Conservation (phyloP, 1,140 invertebrate genomes). For the Scylla paramamosain region DNA sequence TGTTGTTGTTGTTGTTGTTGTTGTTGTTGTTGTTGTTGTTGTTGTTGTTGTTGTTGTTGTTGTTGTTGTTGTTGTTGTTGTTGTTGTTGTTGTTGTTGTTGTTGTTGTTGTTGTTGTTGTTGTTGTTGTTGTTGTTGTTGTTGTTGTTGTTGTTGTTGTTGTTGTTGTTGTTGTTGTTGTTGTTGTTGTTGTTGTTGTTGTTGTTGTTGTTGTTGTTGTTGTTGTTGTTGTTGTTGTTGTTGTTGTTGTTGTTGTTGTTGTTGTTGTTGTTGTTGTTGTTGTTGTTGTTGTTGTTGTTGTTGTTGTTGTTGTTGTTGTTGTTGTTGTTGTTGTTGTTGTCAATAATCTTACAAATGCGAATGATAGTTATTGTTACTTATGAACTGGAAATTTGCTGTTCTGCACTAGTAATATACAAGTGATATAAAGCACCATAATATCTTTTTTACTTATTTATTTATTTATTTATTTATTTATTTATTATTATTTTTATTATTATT, state of each 20-base stretch:
- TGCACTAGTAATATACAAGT: too few species aligned
- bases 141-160: neutral
- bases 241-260: slow-evolving; percentile 26
- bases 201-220: slow-evolving; percentile 26
- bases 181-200: slow-evolving; percentile 26
- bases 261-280: slow-evolving; percentile 14
- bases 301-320: slow-evolving; percentile 26
- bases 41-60: slow-evolving; percentile 26
- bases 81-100: slow-evolving; percentile 26
- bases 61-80: slow-evolving; percentile 26
- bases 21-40: neutral
- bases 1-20: neutral
- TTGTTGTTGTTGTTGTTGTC: neutral
- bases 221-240: slow-evolving; percentile 26
- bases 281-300: slow-evolving; percentile 13
- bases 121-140: slow-evolving; percentile 26
- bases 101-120: slow-evolving; percentile 26
- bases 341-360: neutral
- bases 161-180: slow-evolving; percentile 25
- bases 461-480: too few species aligned
- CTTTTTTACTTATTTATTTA: too few species aligned
- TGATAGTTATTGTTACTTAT: neutral
- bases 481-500: too few species aligned
- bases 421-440: too few species aligned
- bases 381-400: too few species aligned